These are phyloP conservation scores for Lepidocyrtinus sp. DNA, from an alignment of 2,888 invertebrate genomes.

Conservation along the genomic window DNA sequence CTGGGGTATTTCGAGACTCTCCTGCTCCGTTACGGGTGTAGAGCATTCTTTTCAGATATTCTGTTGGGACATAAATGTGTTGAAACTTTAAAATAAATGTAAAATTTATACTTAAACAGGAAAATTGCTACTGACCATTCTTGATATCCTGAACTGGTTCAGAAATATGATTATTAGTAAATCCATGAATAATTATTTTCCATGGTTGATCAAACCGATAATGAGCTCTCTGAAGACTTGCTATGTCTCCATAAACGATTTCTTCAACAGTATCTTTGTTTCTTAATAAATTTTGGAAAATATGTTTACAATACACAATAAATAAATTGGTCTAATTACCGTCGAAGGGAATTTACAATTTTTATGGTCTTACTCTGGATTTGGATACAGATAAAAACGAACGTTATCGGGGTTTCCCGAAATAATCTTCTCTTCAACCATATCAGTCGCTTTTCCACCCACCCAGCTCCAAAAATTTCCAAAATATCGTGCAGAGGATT, in stretches of 20 bases:
- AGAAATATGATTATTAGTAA: constrained; percentile 48
- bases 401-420: constrained; percentile 55
- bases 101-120: background rate
- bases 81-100: background rate
- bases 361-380: constrained; percentile 46
- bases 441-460: background rate
- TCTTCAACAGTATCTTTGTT: constrained; percentile 45
- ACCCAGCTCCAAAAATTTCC: background rate
- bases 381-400: constrained; percentile 51
- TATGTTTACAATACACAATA: background rate
- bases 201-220: constrained; percentile 28
- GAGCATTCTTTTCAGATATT: constrained; percentile 25
- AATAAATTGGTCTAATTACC: background rate
- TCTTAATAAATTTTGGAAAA: constrained; percentile 16
- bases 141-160: constrained; percentile 56
- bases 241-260: constrained; percentile 46
- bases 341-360: no score
- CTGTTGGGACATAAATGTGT: constrained; percentile 9
- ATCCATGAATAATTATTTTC: constrained; percentile 60
- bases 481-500: background rate
- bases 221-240: constrained; percentile 34
- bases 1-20: constrained; percentile 46
- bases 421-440: constrained; percentile 51
- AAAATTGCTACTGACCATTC: constrained; percentile 39
- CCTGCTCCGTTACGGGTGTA: background rate